phyloP scores from a whole-genome alignment of 2,888 invertebrate species.

The Morpho deidamia region DNA sequence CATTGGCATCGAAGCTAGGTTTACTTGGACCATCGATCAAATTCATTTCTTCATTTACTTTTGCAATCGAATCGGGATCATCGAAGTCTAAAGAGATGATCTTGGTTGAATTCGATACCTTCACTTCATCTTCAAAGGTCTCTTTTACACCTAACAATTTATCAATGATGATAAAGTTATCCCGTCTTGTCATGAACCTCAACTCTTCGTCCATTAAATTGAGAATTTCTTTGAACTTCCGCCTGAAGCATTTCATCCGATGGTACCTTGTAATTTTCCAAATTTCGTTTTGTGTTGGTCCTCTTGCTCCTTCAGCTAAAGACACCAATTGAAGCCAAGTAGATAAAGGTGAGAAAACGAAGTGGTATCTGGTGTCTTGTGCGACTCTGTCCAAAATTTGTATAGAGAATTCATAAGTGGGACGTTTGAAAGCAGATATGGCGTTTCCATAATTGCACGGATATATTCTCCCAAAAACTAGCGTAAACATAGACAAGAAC shows the following conservation, averaged over 20 bases:
- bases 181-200: conserved; percentile 32
- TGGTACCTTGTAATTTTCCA: conserved; percentile 43
- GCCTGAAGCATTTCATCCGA: conserved; percentile 42
- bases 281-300: conserved; percentile 42
- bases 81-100: conserved; percentile 42
- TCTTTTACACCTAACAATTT: conserved; percentile 40
- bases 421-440: conserved; percentile 36
- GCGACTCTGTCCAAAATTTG: conserved; percentile 46
- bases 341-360: conserved; percentile 53
- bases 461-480: conserved; percentile 25
- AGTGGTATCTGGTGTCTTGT: conserved; percentile 44
- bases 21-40: conserved; percentile 35
- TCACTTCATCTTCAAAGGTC: conserved; percentile 34
- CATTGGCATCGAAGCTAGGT: conserved; percentile 36
- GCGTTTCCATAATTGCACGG: conserved; percentile 38
- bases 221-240: conserved; percentile 36
- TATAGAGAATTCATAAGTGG: conserved; percentile 50
- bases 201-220: conserved; percentile 37
- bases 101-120: conserved; percentile 36
- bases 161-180: conserved; percentile 44
- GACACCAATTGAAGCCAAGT: conserved; percentile 54
- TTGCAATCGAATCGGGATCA: conserved; percentile 32
- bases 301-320: conserved; percentile 47
- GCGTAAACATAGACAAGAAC: conserved; percentile 1
- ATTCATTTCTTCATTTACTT: conserved; percentile 38